Base-by-base conservation (phyloP, 2,113 vertebrate species). In the Erinaceus europaeus region DNA sequence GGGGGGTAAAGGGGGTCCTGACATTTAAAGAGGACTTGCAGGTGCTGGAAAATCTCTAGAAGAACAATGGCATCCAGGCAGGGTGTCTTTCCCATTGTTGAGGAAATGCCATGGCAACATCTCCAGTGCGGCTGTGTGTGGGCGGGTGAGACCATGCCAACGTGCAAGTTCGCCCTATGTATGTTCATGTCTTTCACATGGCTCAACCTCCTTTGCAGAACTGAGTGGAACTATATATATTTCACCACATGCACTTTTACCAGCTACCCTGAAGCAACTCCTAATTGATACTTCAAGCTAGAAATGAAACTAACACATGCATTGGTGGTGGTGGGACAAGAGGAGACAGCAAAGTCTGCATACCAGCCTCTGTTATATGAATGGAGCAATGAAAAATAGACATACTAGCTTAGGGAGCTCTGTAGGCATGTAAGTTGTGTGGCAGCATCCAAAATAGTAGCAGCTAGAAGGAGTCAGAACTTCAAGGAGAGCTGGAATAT, bases 101-200 rank as follows among this genome's bases (percentile, higher is more conserved):
- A 71, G 90, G 71, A 84, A 74, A 72, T 93, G 77, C 94, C 96
- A 93, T 94, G 94, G 96, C 95, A 96, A 95, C 94, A 27, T 11
- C 67, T 82, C 82, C 23, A 0, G 44, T 1, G 74, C 48, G 77
- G 88, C 83, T n/a, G 53, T 3, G 59, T 69, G 95, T 78, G 78
- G 59, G 61, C 0, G 15, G 87, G 42, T 36, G 27, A 44, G 93
- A 9, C 40, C 5, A 44, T 2, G 34, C 6, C n/a, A 42, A 1
- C 7, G 12, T 29, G 77, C 75, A 13, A n/a, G 86, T 83, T 79
- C 84, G 38, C 2, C 4, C 53, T 9, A 1, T 12, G 57, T 79
- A 64, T 20, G 27, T 36, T 15, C 6, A 0, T 21, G 67, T 9
- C 2, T 53, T 50, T 46, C 1, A 9, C 9, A 6, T 14, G 46